A percentile compares a stretch with the other conserved stretches of the same genome.
phyloP scores from a whole-genome alignment of 2,797 vertebrate genomes.

The Platalea minor region DNA sequence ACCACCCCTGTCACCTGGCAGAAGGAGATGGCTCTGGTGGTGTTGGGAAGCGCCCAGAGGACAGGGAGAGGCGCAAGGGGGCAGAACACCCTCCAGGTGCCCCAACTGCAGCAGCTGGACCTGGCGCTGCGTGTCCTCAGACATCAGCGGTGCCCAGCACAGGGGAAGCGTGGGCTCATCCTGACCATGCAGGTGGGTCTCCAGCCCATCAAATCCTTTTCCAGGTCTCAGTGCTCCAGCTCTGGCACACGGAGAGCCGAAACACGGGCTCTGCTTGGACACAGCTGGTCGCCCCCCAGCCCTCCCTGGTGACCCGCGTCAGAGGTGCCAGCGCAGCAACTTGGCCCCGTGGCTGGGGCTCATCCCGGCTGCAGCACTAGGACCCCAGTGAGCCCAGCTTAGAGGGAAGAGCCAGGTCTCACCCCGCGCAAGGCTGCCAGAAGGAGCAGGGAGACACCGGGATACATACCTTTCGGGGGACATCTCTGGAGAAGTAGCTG shows the following conservation, averaged over 20 bases:
- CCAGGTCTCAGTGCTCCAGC: not conserved
- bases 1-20: constrained; percentile 80
- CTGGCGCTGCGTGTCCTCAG: rapidly evolving
- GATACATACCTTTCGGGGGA: constrained; percentile 88
- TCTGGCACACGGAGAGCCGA: not conserved
- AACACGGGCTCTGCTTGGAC: rapidly evolving
- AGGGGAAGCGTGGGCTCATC: not conserved
- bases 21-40: not conserved
- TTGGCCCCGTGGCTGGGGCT: not conserved
- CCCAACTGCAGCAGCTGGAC: not conserved
- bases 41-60: not conserved
- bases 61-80: not conserved
- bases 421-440: not conserved
- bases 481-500: constrained; percentile 98
- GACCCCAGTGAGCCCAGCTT: not conserved
- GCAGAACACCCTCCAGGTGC: not conserved
- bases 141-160: no score
- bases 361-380: not conserved
- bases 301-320: rapidly evolving
- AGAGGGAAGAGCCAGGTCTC: not conserved
- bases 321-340: not conserved
- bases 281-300: not conserved
- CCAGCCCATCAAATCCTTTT: not conserved
- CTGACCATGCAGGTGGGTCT: not conserved
- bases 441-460: not conserved